Conservation (phyloP, 2,113 vertebrate species). For the Saccopteryx leptura region DNA sequence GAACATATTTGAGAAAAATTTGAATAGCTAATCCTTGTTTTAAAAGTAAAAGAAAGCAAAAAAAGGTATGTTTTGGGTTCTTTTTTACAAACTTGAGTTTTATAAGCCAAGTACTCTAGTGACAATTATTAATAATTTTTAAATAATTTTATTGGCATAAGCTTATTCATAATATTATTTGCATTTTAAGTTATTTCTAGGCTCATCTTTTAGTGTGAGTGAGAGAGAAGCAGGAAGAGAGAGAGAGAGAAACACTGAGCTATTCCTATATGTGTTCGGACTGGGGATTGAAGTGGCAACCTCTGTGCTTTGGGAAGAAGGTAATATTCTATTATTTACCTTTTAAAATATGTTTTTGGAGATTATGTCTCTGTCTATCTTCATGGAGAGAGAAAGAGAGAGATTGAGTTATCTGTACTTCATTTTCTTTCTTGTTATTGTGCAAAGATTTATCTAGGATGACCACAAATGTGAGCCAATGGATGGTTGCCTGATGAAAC, state of each 20-base stretch:
- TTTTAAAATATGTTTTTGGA: not conserved
- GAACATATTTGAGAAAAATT: conserved; percentile 41
- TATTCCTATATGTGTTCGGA: too few relatives aligned
- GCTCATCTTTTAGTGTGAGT: too few relatives aligned
- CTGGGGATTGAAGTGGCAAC: too few relatives aligned
- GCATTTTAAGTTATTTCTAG: not conserved
- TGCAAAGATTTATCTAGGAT: not conserved
- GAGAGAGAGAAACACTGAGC: too few relatives aligned
- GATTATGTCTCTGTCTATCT: not conserved
- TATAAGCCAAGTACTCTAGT: not conserved
- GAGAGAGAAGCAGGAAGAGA: too few relatives aligned
- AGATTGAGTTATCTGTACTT: not conserved
- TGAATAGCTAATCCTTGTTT: conserved; percentile 16
- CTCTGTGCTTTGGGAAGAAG: too few relatives aligned
- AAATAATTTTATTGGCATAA: not conserved
- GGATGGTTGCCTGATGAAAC: not conserved
- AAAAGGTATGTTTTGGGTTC: not conserved
- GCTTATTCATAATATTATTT: conserved; percentile 25
- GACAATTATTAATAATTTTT: not conserved
- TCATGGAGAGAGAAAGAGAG: too few relatives aligned
- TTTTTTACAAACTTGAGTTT: conserved; percentile 29
- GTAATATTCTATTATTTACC: not conserved
- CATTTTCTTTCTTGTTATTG: not conserved
- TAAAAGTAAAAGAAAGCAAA: not conserved
- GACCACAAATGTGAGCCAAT: not conserved